Base-by-base conservation (phyloP, 92 coral and sea anemone genomes). In the Heliopora coerulea region DNA sequence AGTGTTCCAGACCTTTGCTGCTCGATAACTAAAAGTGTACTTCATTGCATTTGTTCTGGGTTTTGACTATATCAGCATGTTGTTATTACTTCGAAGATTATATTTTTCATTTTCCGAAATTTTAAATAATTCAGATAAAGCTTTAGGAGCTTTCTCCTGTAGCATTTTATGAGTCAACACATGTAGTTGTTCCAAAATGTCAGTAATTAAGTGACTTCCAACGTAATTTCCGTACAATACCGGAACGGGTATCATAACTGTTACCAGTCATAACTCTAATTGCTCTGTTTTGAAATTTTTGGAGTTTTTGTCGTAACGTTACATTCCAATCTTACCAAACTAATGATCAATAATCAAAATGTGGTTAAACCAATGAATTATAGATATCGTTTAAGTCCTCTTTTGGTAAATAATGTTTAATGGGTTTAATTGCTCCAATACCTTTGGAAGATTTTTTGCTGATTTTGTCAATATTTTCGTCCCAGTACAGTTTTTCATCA, bases 331-430 rank as follows among this genome's bases (percentile, higher is more conserved):
- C 33, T 50, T 68, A 62, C 74, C 80, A 73, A 28, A 72, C 64
- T 23, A 76, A 46, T 18, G 80, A 80, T 25, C 80, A 80, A 33
- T 72, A 72, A 26, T 72, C 73, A 73, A n/a, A 80, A 25, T 80
- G 59, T 23, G 80, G 84, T 40, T 80, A 33, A 26, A 80, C 68
- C 17, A 72, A 49, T 41, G 72, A 10, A 26, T 74, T 62, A 74
- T 74, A 81, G 14, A 74, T 61, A 49, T 33, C 60, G 62, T 72
- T 66, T 52, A 73, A 60, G n/a, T 48, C 31, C 19, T 62, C 62
- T 20, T 39, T 52, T 52, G 80, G 72, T 48, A 80, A 48, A 73
- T 72, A 80, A 46, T 56, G 54, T 62, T 80, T 80, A 18, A 73
- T 25, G 20, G 64, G 67, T 57, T 74, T 56, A 28, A 34, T 61